Evolutionary conservation across 2,113 vertebrate genomes (phyloP).

Genomic region (Lutjanus erythropterus): DNA sequence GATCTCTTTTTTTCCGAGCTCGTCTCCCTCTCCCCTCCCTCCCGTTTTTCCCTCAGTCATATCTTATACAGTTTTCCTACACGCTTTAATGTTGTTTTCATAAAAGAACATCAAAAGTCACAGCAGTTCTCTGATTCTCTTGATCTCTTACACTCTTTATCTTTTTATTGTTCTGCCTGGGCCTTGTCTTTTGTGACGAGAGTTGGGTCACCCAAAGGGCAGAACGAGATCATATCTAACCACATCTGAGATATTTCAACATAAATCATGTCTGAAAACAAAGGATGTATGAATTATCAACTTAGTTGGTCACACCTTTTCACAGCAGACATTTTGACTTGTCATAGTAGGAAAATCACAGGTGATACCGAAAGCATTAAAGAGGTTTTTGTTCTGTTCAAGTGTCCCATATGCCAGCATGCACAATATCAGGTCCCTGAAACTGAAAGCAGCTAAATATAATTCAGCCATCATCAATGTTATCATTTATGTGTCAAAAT

Average conservation of each 20-base stretch:
- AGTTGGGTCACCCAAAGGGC: conserved; percentile 21
- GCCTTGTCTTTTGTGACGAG: background rate
- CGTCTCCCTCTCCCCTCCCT: background rate
- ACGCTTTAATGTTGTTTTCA: conserved; percentile 40
- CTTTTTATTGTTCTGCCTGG: conserved; percentile 19
- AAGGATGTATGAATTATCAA: background rate
- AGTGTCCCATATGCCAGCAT: background rate
- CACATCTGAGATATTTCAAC: background rate
- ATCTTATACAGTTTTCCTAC: conserved; percentile 21
- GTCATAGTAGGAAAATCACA: background rate
- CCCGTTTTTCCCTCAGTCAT: conserved; percentile 19
- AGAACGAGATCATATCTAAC: background rate
- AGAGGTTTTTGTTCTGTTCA: background rate
- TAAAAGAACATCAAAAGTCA: conserved; percentile 45
- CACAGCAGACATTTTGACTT: background rate
- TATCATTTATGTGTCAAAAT: background rate
- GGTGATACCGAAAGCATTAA: background rate
- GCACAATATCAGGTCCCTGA: background rate
- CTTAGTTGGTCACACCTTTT: background rate
- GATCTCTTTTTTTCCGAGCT: conserved; percentile 26
- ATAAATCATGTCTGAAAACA: background rate
- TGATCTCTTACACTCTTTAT: background rate
- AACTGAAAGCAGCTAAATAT: background rate
- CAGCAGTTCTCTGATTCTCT: background rate
- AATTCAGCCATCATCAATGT: background rate